phyloP scores from a whole-genome alignment of 37 sponge, comb jelly and placozoan genomes.

The Crambe crambe region DNA sequence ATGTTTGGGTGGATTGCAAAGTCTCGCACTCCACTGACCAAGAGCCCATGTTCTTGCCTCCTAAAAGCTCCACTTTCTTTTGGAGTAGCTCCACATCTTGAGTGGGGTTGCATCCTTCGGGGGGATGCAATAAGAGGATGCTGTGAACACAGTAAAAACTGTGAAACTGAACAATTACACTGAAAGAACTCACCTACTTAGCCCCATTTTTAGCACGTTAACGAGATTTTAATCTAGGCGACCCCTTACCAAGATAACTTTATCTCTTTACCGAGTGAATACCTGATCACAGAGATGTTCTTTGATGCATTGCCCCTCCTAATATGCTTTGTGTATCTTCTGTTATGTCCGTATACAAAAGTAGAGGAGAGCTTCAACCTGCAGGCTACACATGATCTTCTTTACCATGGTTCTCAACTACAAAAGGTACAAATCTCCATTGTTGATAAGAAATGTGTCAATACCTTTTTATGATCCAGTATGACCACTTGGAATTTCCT shows the following conservation, averaged over 20 bases:
- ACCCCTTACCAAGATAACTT: too few species aligned
- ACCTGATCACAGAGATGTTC: not conserved
- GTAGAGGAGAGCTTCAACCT: conserved; percentile 99
- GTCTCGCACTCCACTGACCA: conserved; percentile 76
- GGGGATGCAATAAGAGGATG: conserved; percentile 54
- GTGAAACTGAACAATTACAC: too few species aligned
- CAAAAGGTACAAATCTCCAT: conserved; percentile 48
- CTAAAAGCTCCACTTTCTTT: conserved; percentile 50
- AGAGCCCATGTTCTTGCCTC: conserved; percentile 30
- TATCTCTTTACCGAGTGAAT: not conserved
- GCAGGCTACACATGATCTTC: conserved; percentile 95
- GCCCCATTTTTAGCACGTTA: conserved; percentile 15
- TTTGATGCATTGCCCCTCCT: conserved; percentile 12
- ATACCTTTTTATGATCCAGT: conserved; percentile 42
- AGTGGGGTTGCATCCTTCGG: conserved; percentile 53
- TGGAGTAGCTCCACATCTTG: conserved; percentile 57
- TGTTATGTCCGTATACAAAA: conserved; percentile 91
- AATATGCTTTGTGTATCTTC: conserved; percentile 57
- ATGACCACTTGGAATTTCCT: conserved; percentile 91
- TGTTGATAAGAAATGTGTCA: conserved; percentile 1
- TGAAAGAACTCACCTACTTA: conserved; percentile 33
- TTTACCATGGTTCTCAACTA: conserved; percentile 81
- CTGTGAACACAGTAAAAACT: conserved; percentile 32
- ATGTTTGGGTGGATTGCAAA: conserved; percentile 36
- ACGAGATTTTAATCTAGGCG: too few species aligned